phyloP scores from a whole-genome alignment of 2,797 vertebrate genomes.

The Distichodus sexfasciatus region DNA sequence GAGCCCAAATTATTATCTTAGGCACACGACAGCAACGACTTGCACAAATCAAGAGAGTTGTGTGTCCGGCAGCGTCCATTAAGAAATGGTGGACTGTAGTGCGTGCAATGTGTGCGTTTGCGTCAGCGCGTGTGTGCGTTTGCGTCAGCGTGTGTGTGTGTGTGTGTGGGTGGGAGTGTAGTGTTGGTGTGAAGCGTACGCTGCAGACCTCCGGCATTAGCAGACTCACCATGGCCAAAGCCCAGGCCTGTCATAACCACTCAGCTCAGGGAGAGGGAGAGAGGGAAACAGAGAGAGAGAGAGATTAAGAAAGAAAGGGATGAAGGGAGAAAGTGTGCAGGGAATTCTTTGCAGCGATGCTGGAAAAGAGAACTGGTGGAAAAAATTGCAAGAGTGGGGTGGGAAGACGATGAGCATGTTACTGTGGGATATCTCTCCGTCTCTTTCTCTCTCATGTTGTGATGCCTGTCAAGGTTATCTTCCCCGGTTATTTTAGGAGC shows the following conservation, averaged over 20 bases:
- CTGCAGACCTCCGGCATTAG: slow-evolving; percentile 21
- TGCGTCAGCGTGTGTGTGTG: slow-evolving; percentile 17
- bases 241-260: slow-evolving; percentile 24
- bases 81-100: neutral
- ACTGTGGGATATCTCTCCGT: neutral
- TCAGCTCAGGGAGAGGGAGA: slow-evolving; percentile 15
- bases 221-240: slow-evolving; percentile 28
- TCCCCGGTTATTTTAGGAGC: slow-evolving; percentile 49
- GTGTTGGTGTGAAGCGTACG: slow-evolving; percentile 13
- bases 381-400: neutral
- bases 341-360: neutral
- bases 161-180: neutral
- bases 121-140: neutral
- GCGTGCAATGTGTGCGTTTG: neutral
- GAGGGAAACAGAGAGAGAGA: neutral
- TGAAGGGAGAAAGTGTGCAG: neutral
- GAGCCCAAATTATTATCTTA: too few species aligned
- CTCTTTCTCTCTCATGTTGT: slow-evolving; percentile 40
- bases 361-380: neutral
- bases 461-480: slow-evolving; percentile 51
- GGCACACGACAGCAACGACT: too few species aligned
- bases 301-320: neutral
- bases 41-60: neutral
- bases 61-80: neutral
- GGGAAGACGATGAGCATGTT: neutral